Evolutionary conservation across 2,797 vertebrate species (phyloP).

Genomic region (Arremon brunneinucha): DNA sequence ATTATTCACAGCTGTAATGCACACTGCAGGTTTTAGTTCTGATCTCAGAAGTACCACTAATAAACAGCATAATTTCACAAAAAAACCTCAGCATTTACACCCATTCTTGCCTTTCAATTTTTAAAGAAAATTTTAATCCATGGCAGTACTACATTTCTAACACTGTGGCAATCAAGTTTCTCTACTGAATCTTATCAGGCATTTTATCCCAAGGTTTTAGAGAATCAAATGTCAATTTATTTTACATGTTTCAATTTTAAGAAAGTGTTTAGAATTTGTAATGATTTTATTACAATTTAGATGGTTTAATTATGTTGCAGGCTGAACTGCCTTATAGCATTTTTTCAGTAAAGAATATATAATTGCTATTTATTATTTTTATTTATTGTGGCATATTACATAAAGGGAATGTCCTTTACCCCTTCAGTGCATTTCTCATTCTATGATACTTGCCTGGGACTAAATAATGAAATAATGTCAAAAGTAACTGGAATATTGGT

Average conservation of each 20-base stretch:
- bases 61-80: background rate
- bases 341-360: background rate
- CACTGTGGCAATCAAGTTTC: background rate
- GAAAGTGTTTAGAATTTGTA: background rate
- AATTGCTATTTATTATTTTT: background rate
- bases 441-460: background rate
- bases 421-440: background rate
- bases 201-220: background rate
- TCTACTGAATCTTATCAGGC: background rate
- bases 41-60: background rate
- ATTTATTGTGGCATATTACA: background rate
- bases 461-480: background rate
- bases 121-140: background rate
- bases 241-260: slow-evolving; percentile 21
- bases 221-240: slow-evolving; percentile 18
- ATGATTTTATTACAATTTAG: background rate
- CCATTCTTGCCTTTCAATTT: background rate
- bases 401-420: background rate
- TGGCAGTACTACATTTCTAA: background rate
- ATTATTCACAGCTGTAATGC: background rate
- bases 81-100: background rate
- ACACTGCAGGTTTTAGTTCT: background rate
- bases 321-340: background rate
- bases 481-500: background rate
- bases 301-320: background rate